These are phyloP conservation scores for Ridgeia piscesae DNA, from an alignment of 1,140 invertebrate genomes.

Conservation along the genomic window DNA sequence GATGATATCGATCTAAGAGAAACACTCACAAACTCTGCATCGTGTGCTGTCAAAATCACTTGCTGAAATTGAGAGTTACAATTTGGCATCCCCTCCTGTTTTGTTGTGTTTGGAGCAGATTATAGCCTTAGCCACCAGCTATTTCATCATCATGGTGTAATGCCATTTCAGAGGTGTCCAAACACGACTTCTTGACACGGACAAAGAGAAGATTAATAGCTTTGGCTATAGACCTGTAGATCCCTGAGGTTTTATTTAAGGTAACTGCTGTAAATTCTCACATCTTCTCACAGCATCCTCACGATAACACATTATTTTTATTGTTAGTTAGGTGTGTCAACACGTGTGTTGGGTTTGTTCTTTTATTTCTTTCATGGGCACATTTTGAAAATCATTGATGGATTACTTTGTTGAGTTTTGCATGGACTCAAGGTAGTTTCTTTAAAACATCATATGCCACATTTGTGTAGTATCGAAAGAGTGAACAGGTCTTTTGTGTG, in stretches of 20 bases:
- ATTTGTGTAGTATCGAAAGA: neutral
- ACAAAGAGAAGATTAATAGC: conserved; percentile 1
- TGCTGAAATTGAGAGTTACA: neutral
- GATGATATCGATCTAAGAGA: too few relatives aligned
- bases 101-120: neutral
- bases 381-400: neutral
- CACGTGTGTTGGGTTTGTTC: neutral
- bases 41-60: too few relatives aligned
- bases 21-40: too few relatives aligned
- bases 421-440: neutral
- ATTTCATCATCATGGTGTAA: neutral
- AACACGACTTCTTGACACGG: neutral
- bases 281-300: neutral
- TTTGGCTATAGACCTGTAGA: neutral
- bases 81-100: neutral
- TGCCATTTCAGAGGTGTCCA: neutral
- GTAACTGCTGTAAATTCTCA: neutral
- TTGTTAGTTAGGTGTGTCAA: neutral
- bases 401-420: neutral
- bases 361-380: neutral
- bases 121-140: neutral
- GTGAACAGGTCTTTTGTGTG: neutral
- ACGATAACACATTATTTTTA: neutral
- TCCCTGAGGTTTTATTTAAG: neutral
- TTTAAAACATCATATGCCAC: neutral